phyloP scores from a whole-genome alignment of 2,113 vertebrate species.

The Hydrolagus affinis region DNA sequence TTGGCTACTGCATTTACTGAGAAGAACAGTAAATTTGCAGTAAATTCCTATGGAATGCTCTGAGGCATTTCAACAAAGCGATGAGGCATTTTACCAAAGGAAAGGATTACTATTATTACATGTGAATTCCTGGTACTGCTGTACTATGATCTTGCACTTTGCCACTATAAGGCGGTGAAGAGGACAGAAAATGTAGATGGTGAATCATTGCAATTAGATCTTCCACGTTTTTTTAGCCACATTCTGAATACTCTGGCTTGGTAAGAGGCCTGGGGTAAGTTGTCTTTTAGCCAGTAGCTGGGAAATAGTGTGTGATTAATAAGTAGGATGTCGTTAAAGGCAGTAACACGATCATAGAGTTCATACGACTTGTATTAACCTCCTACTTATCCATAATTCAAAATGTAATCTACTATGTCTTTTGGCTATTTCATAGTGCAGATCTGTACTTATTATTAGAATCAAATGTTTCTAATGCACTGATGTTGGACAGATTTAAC shows the following conservation, averaged over 20 bases:
- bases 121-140: too few relatives aligned
- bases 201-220: background rate
- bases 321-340: background rate
- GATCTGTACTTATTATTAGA: background rate
- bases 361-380: background rate
- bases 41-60: too few relatives aligned
- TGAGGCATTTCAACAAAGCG: too few relatives aligned
- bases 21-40: too few relatives aligned
- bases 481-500: background rate
- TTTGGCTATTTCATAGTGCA: background rate
- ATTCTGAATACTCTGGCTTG: too few relatives aligned
- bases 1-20: too few relatives aligned
- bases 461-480: background rate
- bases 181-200: background rate
- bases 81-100: too few relatives aligned
- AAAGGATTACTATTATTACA: too few relatives aligned
- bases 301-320: background rate
- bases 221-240: background rate
- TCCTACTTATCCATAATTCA: background rate
- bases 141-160: background rate
- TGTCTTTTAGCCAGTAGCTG: background rate
- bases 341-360: background rate
- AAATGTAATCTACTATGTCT: background rate
- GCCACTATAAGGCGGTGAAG: background rate
- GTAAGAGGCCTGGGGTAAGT: too few relatives aligned